These are phyloP conservation scores for Strix aluco DNA, from an alignment of 2,113 vertebrate genomes.

Conservation along the genomic window DNA sequence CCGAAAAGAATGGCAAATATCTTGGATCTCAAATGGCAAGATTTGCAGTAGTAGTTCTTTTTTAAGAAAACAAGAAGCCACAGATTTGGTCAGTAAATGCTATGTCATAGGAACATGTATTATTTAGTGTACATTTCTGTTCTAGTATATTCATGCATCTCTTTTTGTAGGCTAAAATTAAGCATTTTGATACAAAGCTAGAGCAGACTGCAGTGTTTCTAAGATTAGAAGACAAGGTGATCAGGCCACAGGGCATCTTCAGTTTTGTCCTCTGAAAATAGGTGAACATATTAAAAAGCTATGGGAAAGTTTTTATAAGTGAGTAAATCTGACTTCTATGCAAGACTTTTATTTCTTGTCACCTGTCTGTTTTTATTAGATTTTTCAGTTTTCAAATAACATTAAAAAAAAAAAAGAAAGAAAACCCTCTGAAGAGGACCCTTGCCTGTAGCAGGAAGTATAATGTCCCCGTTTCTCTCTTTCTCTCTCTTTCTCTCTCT, in stretches of 20 bases:
- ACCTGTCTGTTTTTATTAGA: constrained; percentile 39
- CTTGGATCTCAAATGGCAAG: background rate
- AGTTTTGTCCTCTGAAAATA: constrained; percentile 19
- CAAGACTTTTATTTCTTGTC: constrained; percentile 19
- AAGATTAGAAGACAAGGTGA: background rate
- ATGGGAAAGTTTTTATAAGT: background rate
- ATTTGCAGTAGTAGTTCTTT: background rate
- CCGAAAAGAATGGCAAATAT: background rate
- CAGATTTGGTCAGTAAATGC: background rate
- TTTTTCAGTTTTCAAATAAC: constrained; percentile 34
- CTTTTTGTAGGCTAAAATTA: background rate
- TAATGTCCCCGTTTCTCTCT: background rate
- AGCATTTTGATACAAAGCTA: background rate
- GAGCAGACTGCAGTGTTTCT: background rate
- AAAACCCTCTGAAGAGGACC: constrained; percentile 13
- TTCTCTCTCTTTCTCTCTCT: background rate
- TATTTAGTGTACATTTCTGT: background rate
- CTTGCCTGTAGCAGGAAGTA: constrained; percentile 51
- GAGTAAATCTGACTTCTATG: constrained; percentile 20
- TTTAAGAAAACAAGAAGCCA: background rate
- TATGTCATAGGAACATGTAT: background rate
- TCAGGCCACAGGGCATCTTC: background rate
- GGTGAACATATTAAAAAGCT: background rate
- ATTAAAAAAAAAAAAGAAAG: background rate
- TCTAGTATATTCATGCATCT: background rate